Base-by-base conservation (phyloP, 1,140 invertebrate genomes). In the Macrostomum lignano region DNA sequence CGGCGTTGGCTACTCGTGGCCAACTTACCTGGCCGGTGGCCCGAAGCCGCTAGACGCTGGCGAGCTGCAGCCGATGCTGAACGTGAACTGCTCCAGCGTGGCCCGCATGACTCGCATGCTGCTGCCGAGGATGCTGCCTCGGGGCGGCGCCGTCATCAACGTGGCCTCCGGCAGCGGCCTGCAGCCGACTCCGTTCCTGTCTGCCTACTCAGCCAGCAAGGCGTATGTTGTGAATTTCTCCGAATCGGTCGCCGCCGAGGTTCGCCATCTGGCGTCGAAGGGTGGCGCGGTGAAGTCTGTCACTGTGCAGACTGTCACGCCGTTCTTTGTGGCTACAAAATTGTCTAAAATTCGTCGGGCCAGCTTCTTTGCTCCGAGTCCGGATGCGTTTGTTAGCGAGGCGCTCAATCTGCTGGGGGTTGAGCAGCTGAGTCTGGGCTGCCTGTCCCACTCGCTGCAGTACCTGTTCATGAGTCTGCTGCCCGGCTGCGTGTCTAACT, bases 1-100 rank as follows among this genome's bases (percentile, higher is more conserved):
- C 1, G 86, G 84, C 3, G 69, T 77, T 38, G 77, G 74, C 33
- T 88, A 88, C 52, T 21, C 31, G 4, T 32, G 14, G 5, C 26
- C 26, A 5, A 17, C 15, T 28, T 28, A 15, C 19, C 19, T 5
- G 3, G 19, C 26, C 4, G 26, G 14, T 5, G 26, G 19, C 9
- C 26, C 15, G 15, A 15, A 15, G 9, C 19, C 26, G 17, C 24
- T 6, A 6, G 14, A 10, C 3, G 9, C 15, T 17, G 3, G 26
- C 7, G 9, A 28, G 7, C 19, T 28, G 7, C 15, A 15, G 5
- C 14, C 15, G 7, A 28, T 28, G 26, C 26, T 28, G 15, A 14
- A 28, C 9, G 15, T 14, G 7, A 28, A 28, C 26, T 28, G 26
- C 19, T 9, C 19, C 4, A 15, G 14, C 7, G 19, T 17, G 15